Conservation (phyloP, 2,888 invertebrate genomes). For the Drosophila ezoana region DNA sequence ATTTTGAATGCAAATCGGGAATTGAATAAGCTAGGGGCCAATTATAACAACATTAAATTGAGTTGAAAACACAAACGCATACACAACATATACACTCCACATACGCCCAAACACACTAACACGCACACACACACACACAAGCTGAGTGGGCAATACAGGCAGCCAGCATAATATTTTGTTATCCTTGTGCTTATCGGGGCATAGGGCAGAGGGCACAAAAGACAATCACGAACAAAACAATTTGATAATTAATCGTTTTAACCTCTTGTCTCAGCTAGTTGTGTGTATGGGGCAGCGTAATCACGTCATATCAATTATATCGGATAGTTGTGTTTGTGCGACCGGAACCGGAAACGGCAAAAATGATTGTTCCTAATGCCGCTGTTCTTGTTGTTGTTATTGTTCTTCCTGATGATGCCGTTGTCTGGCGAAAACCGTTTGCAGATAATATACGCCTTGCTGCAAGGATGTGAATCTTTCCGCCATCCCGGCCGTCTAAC, state of each 20-base stretch:
- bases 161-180: constrained; percentile 61
- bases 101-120: not conserved
- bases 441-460: constrained; percentile 3
- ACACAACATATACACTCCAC: not conserved
- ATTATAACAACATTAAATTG: constrained; percentile 23
- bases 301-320: constrained; percentile 61
- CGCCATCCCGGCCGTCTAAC: constrained; percentile 1
- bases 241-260: constrained; percentile 68
- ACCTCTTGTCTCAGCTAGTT: constrained; percentile 36
- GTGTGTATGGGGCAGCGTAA: constrained; percentile 26
- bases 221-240: constrained; percentile 60
- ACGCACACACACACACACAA: constrained; percentile 1
- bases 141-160: constrained; percentile 12
- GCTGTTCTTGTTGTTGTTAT: constrained; percentile 2
- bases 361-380: constrained; percentile 41
- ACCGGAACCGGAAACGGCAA: constrained; percentile 51
- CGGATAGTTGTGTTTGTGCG: constrained; percentile 7
- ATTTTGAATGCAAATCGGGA: constrained; percentile 7
- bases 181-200: constrained; percentile 41
- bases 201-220: constrained; percentile 38
- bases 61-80: constrained; percentile 13
- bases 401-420: constrained; percentile 5
- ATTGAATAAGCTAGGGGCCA: constrained; percentile 19
- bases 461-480: not conserved
- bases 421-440: constrained; percentile 9